Evolutionary conservation across 2,888 invertebrate species (phyloP).

Genomic region (Leptinotarsa peninsularis): DNA sequence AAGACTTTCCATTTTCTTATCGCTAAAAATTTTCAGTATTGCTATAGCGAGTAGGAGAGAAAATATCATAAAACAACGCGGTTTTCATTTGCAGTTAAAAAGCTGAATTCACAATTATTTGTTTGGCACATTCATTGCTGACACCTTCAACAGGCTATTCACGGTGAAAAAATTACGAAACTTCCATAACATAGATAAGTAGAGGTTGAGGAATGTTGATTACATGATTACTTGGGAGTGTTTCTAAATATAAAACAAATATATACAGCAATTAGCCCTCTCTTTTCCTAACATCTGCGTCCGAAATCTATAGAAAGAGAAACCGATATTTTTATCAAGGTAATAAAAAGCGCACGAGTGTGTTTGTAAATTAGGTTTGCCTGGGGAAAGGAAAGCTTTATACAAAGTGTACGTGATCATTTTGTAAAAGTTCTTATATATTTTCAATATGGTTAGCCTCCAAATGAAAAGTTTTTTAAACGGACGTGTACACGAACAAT

Average conservation of each 20-base stretch:
- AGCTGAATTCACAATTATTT: background rate
- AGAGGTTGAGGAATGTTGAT: slow-evolving; percentile 21
- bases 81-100: background rate
- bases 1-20: too few species aligned
- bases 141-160: background rate
- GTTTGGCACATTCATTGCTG: background rate
- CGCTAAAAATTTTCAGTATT: too few species aligned
- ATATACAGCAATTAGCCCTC: background rate
- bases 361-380: slow-evolving; percentile 18
- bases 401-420: slow-evolving; percentile 24
- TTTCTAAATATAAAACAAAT: slow-evolving; percentile 21
- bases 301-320: slow-evolving; percentile 3
- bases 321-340: slow-evolving; percentile 13
- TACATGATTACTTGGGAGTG: slow-evolving; percentile 26
- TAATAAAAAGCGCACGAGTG: slow-evolving; percentile 5
- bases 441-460: slow-evolving; percentile 13
- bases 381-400: slow-evolving; percentile 27
- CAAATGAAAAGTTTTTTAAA: slow-evolving; percentile 8
- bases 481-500: slow-evolving; percentile 6
- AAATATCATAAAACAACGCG: background rate
- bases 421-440: slow-evolving; percentile 11
- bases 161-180: slow-evolving; percentile 10
- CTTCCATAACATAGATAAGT: slow-evolving; percentile 11
- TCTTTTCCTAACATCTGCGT: slow-evolving; percentile 6
- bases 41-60: too few species aligned